Evolutionary conservation across 2,113 vertebrate species (phyloP), one percentile per base, ranked within the genome.

Genomic region (Balaeniceps rex): DNA sequence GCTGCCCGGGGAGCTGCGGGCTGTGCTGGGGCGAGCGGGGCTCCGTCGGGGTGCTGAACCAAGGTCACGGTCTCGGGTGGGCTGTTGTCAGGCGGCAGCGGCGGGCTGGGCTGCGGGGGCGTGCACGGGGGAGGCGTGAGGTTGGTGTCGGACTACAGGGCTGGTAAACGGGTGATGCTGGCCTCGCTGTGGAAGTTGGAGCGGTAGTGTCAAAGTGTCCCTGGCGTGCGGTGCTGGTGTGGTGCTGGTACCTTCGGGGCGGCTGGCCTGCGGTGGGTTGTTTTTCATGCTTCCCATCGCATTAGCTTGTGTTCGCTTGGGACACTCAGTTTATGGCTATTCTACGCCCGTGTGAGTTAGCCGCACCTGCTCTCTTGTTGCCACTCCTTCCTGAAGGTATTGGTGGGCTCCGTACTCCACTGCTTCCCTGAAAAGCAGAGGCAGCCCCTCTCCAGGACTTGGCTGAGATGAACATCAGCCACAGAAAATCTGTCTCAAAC

Each of bases 261-360:
- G 23, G 46, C 51, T 29, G 71, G 36, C 58, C 60, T 40, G 26
- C 23, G 11, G 22, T 1, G 29, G 12, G 38, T 4, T 46, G 11
- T 2, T 34, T 44, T 19, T 2, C 34, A 3, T 4, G 26, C 31
- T 25, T 31, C 34, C 11, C 60, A 2, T 25, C 5, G 34, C 24
- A 0, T 17, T 5, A 9, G 21, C 18, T 5, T 10, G 44, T 6
- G 31, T 36, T 31, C 9, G 24, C 42, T 12, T 9, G 65, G 49
- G 31, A 23, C 10, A 21, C 24, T 7, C 36, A 4, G 7, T 7
- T 2, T 10, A 0, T 6, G 66, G 70, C 34, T 14, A 3, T 40
- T 26, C 21, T 60, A 1, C 14, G 33, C 9, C 52, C 3, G 1
- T 1, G 55, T 2, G 29, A 9, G 52, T 14, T 10, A 1, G 44